Evolutionary conservation across 2,797 vertebrate species (phyloP).

Genomic region (Huso huso): DNA sequence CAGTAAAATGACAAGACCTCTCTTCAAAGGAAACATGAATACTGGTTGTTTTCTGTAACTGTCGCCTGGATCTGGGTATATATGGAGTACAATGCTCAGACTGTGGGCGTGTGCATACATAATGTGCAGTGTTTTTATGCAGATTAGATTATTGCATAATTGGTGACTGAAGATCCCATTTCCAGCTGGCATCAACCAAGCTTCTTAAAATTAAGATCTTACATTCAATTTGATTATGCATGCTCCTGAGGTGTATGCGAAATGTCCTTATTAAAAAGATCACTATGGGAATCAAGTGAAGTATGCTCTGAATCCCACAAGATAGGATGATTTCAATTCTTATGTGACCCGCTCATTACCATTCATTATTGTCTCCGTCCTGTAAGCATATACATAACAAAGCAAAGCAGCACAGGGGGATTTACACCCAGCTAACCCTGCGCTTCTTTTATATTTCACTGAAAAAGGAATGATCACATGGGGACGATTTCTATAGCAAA

Average conservation of each 20-base stretch:
- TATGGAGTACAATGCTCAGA: too few species aligned
- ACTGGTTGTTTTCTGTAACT: too few species aligned
- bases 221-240: neutral
- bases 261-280: neutral
- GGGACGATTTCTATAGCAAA: neutral
- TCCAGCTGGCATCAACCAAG: neutral
- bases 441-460: neutral
- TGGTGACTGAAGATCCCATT: too few species aligned
- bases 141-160: too few species aligned
- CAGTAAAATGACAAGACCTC: too few species aligned
- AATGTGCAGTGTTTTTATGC: too few species aligned
- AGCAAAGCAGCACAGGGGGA: neutral
- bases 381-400: conserved; percentile 1
- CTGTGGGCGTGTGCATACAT: too few species aligned
- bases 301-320: neutral
- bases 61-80: too few species aligned
- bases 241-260: neutral
- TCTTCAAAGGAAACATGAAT: too few species aligned
- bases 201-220: neutral
- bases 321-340: neutral
- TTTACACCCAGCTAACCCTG: neutral
- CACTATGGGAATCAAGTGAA: neutral
- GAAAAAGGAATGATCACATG: neutral
- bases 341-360: neutral
- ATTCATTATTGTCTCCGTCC: neutral